Evolutionary conservation across 2,888 invertebrate genomes (phyloP).

Genomic region (Amphipyra tragopoginis): DNA sequence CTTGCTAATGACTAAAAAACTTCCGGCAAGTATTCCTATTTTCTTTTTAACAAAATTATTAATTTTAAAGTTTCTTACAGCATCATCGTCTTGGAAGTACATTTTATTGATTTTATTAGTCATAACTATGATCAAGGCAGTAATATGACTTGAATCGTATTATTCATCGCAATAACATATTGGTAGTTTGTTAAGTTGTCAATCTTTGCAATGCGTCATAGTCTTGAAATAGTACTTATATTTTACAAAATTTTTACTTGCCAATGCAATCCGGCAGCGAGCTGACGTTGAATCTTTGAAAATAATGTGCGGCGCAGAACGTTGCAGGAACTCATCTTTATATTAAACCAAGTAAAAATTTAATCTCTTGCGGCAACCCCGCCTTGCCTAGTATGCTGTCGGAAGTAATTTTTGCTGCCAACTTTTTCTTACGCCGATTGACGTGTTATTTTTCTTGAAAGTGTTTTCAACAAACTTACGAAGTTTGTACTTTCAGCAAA

Average conservation of each 20-base stretch:
- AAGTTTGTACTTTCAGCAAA: slow-evolving; percentile 33
- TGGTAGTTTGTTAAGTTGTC: background rate
- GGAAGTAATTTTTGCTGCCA: slow-evolving; percentile 25
- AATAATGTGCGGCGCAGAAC: slow-evolving; percentile 31
- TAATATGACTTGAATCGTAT: too few species aligned
- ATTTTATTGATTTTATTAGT: too few species aligned
- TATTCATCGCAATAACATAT: too few species aligned
- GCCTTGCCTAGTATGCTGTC: slow-evolving; percentile 17
- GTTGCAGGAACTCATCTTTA: slow-evolving; percentile 36
- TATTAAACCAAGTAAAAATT: slow-evolving; percentile 52
- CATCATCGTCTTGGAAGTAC: slow-evolving; percentile 1
- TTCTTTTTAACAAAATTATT: slow-evolving; percentile 22
- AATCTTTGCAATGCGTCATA: background rate
- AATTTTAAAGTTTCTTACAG: slow-evolving; percentile 11
- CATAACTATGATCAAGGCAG: too few species aligned
- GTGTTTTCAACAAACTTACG: slow-evolving; percentile 31
- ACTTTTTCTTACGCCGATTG: slow-evolving; percentile 38
- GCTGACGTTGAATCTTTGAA: slow-evolving; percentile 18
- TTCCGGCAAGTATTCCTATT: slow-evolving; percentile 8
- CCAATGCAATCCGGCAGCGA: slow-evolving; percentile 17
- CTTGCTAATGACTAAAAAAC: slow-evolving; percentile 45
- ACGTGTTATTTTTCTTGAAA: slow-evolving; percentile 47
- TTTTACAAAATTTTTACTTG: slow-evolving; percentile 8
- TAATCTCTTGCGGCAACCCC: slow-evolving; percentile 41
- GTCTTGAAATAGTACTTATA: background rate